Percentiles rank a stretch among this genome's conserved stretches.
Evolutionary conservation across 1,140 invertebrate genomes (phyloP).

Genomic region (Drosophila nigromelanica): DNA sequence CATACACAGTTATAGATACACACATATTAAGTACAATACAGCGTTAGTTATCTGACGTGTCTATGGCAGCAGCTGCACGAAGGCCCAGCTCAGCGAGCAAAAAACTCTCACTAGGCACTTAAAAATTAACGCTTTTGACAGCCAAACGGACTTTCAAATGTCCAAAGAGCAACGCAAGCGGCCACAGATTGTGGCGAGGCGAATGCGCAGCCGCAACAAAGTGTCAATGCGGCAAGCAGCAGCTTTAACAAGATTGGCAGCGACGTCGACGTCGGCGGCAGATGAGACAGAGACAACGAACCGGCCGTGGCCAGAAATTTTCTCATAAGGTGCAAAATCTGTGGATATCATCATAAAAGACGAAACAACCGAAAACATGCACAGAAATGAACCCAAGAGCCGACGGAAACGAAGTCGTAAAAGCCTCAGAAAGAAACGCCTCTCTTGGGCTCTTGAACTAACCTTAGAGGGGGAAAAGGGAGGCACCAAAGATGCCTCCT

Average conservation of each 20-base stretch:
- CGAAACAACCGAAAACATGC: constrained; percentile 71
- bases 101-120: constrained; percentile 82
- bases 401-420: constrained; percentile 50
- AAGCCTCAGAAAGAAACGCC: constrained; percentile 50
- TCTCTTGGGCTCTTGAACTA: constrained; percentile 44
- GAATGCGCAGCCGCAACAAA: constrained; percentile 70
- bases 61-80: constrained; percentile 61
- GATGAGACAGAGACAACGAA: constrained; percentile 43
- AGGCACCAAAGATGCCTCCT: constrained; percentile 24
- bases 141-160: constrained; percentile 81
- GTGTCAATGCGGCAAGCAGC: constrained; percentile 73
- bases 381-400: constrained; percentile 67
- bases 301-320: constrained; percentile 49
- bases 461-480: background rate
- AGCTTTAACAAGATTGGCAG: constrained; percentile 80
- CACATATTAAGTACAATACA: constrained; percentile 10
- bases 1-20: constrained; percentile 10
- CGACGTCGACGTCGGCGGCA: constrained; percentile 40
- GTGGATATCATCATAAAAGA: constrained; percentile 71
- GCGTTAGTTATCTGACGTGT: constrained; percentile 20
- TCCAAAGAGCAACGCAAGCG: constrained; percentile 46
- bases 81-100: constrained; percentile 43
- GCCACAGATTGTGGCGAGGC: constrained; percentile 50
- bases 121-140: constrained; percentile 83
- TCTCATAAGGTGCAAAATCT: constrained; percentile 82